phyloP scores from a whole-genome alignment of 2,113 vertebrate species.

The Gracilinanus agilis region DNA sequence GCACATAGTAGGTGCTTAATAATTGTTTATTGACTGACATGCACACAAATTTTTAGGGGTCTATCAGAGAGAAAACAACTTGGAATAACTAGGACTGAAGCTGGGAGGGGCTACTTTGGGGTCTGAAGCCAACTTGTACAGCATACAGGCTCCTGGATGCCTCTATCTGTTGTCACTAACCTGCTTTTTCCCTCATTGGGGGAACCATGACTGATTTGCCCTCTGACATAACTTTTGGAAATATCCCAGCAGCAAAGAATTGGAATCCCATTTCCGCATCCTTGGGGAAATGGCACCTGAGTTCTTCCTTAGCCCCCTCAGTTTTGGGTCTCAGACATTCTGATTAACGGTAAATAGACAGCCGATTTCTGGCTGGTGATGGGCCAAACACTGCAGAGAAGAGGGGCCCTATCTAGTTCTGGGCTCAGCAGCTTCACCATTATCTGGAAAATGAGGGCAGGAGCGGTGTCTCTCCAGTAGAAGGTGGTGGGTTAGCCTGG shows the following conservation, averaged over 20 bases:
- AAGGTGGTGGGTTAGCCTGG: not conserved
- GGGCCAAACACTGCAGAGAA: not conserved
- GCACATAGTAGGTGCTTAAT: not conserved
- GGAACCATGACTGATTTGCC: not conserved
- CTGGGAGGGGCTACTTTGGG: constrained; percentile 10
- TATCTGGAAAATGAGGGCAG: not conserved
- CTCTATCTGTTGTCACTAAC: not conserved
- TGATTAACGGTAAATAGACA: not conserved
- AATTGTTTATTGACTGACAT: not conserved
- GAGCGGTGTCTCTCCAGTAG: not conserved
- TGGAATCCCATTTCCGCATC: not conserved
- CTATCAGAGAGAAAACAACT: not conserved
- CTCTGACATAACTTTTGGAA: not conserved
- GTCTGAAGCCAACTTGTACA: not conserved
- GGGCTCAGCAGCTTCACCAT: not conserved
- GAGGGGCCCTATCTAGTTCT: not conserved
- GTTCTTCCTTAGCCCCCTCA: not conserved
- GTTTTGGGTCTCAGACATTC: not conserved
- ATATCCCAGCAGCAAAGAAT: not conserved
- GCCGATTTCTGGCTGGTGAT: not conserved
- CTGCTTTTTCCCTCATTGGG: not conserved
- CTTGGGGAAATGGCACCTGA: not conserved
- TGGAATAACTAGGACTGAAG: not conserved
- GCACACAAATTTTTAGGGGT: constrained; percentile 16
- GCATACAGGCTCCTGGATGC: not conserved